Base-by-base conservation (phyloP, 1,140 invertebrate genomes). In the Chymomyza costata region DNA sequence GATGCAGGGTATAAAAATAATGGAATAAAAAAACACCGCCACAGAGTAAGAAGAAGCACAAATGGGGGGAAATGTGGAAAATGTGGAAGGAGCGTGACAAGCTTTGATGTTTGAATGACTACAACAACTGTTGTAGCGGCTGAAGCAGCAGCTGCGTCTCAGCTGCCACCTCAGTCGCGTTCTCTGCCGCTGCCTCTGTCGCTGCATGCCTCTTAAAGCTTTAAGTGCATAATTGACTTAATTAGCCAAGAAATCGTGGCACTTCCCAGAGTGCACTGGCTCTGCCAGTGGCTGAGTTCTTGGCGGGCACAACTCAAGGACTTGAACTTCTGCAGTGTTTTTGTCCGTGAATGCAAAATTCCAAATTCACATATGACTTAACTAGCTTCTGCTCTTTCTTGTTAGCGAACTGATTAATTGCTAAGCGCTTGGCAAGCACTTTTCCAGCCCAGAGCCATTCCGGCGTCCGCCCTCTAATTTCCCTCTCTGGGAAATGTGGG, bases 171-270 rank as follows among this genome's bases (percentile, higher is more conserved):
- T 25, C 21, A 41, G 43, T 18, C 16, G 17, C 34, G 58, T 49
- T 31, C 32, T 51, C 34, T 38, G 44, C 28, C 50, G 68, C 59
- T 46, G 55, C 55, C 61, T 48, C 31, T 57, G 49, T 48, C 55
- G 71, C 63, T 58, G 71, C 66, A 78, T 73, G 71, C 71, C 59
- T 80, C 71, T 78, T 80, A 66, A 66, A 57, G 54, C 71, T 51
- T 58, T 67, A 78, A 78, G 71, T 78, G 71, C 71, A 78, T 80
- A 78, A 78, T 78, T 78, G 71, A 80, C 71, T 78, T 78, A 78
- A 78, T 78, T 78, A 78, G 71, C 71, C 73, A 66, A 73, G 73
- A 66, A 78, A 78, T 71, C 73, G 73, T 66, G 21, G 21, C 21
- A 41, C 49, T 37, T 18, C 32, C 40, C 16, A 25, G 16, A 46